Conservation (phyloP, 1,140 invertebrate genomes). For the Caerostris darwini region DNA sequence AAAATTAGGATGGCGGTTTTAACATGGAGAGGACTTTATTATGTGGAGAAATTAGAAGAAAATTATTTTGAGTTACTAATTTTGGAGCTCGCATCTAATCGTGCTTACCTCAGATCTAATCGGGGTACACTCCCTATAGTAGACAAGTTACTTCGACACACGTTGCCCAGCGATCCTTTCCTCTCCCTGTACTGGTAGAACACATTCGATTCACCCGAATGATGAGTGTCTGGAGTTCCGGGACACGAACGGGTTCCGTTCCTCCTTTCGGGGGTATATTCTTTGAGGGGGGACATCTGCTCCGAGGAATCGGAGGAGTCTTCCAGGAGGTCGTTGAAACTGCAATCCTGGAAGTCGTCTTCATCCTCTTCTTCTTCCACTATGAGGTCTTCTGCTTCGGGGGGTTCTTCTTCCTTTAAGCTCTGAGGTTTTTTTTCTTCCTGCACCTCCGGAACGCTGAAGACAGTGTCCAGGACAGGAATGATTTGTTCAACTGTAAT, state of each 20-base stretch:
- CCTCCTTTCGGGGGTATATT: background rate
- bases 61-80: too few relatives aligned
- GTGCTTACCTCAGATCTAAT: constrained; percentile 56
- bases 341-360: constrained; percentile 48
- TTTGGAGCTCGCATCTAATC: too few relatives aligned
- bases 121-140: constrained; percentile 64
- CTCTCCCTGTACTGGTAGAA: constrained; percentile 61
- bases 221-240: constrained; percentile 69
- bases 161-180: constrained; percentile 48
- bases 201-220: background rate
- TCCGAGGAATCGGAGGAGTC: constrained; percentile 7
- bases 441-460: background rate
- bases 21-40: too few relatives aligned
- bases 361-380: constrained; percentile 11
- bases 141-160: constrained; percentile 24
- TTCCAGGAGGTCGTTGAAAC: constrained; percentile 62
- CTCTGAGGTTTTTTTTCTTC: background rate
- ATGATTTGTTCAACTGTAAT: constrained; percentile 29
- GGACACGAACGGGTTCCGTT: constrained; percentile 58
- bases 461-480: constrained; percentile 8
- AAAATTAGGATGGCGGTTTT: too few relatives aligned
- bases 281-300: constrained; percentile 42
- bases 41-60: too few relatives aligned
- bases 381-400: background rate
- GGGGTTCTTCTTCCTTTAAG: background rate